phyloP scores from a whole-genome alignment of 1,140 invertebrate species.

The Coptotermes formosanus region DNA sequence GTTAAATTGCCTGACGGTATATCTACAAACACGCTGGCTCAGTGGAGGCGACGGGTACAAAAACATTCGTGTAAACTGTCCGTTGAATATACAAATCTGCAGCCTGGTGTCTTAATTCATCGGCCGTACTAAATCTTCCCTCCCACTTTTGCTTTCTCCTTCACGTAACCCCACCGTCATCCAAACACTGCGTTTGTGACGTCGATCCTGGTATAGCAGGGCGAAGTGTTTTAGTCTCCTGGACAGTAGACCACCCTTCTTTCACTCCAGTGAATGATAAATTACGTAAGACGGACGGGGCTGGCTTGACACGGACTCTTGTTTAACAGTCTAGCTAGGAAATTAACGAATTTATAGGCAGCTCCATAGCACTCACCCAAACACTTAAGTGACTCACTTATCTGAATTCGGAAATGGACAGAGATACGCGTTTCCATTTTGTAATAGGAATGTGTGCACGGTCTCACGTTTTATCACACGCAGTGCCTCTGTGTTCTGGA shows the following conservation, averaged over 20 bases:
- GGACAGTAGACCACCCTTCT: neutral
- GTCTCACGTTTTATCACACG: no score
- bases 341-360: no score
- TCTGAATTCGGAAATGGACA: no score
- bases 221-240: neutral
- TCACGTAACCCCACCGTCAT: neutral
- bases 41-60: neutral
- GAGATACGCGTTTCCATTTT: no score
- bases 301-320: no score
- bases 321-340: no score
- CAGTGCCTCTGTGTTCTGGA: no score
- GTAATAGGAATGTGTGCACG: no score
- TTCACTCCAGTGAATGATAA: conserved; percentile 8
- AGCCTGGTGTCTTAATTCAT: neutral
- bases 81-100: neutral
- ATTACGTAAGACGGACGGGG: neutral
- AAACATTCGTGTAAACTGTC: neutral
- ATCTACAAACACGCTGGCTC: neutral
- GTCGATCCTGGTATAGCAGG: neutral
- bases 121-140: neutral
- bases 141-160: neutral
- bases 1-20: no score
- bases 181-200: neutral
- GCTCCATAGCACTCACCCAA: no score
- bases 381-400: no score